Base-by-base conservation (phyloP, 53 echinoderm and acorn worm species). In the Paracentrotus lividus region DNA sequence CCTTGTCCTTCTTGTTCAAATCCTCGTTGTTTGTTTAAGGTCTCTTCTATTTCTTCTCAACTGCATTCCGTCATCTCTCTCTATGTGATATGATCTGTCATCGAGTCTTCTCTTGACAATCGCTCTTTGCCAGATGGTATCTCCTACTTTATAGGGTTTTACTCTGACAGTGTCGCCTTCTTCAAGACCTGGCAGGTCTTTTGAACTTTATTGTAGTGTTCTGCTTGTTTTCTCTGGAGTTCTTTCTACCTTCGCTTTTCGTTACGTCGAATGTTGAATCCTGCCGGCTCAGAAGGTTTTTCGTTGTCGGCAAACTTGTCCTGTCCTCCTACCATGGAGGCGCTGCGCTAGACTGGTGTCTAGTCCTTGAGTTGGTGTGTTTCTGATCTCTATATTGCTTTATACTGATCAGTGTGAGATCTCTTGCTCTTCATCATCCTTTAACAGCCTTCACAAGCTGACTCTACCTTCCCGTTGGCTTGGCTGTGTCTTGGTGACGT, bases 51-150 rank as follows among this genome's bases (percentile, higher is more conserved):
- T 56, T 56, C 56, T 56, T 56, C 56, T 56, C 56, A 56, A 18
- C 18, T 56, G 56, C 56, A 56, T 56, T 56, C 56, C 56, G 18
- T 56, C 56, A 13, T n/a, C n/a, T n/a, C n/a, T n/a, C n/a, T n/a
- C n/a, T n/a, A n/a, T n/a, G n/a, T n/a, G n/a, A 85, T 95, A 96
- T 32, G 96, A 95, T 10, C 93, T 58, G 61, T 95, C 93, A 76
- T 95, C 93, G 1, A 95, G 65, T 58, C 89, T 68, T 24, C 88
- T 49, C 18, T 15, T 31, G 69, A 88, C 93, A 18, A 45, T 88
- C 68, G 90, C 90, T 57, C 77, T 94, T 67, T 69, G 58, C 94
- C 90, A 92, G 42, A 40, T 68, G 53, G 86, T 93, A 65, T 86
- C 27, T 86, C 96, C 57, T 92, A 49, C 3, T 93, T 64, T 10